Evolutionary conservation across 2,888 invertebrate species (phyloP).

Genomic region (Synanthedon tipuliformis): DNA sequence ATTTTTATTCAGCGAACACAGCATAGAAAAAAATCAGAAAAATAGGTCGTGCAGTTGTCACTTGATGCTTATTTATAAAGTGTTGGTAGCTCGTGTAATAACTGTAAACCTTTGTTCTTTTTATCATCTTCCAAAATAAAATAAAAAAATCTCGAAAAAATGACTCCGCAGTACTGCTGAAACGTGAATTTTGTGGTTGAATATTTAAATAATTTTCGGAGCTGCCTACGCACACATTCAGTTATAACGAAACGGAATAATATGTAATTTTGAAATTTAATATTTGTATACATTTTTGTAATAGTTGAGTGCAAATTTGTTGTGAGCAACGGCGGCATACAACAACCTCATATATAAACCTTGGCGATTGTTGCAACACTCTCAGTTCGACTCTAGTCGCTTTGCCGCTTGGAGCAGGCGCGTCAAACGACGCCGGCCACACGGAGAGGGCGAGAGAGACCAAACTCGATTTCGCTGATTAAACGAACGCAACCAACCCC

Average conservation of each 20-base stretch:
- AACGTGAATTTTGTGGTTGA: not conserved
- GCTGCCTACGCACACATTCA: not conserved
- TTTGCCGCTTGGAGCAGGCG: slow-evolving; percentile 69
- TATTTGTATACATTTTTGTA: slow-evolving; percentile 13
- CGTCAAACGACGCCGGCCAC: slow-evolving; percentile 55
- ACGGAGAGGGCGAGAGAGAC: slow-evolving; percentile 70
- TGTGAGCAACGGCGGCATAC: slow-evolving; percentile 24
- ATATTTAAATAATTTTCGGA: not conserved
- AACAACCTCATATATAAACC: slow-evolving; percentile 66
- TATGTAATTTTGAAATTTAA: not conserved
- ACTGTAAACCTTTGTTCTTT: too few relatives aligned
- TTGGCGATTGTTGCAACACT: slow-evolving; percentile 62
- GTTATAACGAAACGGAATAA: not conserved
- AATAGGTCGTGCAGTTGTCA: too few relatives aligned
- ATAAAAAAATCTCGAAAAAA: not conserved
- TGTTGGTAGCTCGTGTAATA: too few relatives aligned
- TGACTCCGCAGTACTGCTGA: not conserved
- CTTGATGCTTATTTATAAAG: too few relatives aligned
- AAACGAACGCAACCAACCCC: slow-evolving; percentile 25
- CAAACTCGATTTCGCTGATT: slow-evolving; percentile 17
- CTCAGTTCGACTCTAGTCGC: slow-evolving; percentile 72
- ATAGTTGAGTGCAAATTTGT: slow-evolving; percentile 1
- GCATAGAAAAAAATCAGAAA: too few relatives aligned
- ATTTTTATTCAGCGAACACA: too few relatives aligned
- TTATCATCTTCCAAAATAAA: not conserved